phyloP scores from a whole-genome alignment of 37 sponge, comb jelly and placozoan species.

The Cliona cf. orientalis region DNA sequence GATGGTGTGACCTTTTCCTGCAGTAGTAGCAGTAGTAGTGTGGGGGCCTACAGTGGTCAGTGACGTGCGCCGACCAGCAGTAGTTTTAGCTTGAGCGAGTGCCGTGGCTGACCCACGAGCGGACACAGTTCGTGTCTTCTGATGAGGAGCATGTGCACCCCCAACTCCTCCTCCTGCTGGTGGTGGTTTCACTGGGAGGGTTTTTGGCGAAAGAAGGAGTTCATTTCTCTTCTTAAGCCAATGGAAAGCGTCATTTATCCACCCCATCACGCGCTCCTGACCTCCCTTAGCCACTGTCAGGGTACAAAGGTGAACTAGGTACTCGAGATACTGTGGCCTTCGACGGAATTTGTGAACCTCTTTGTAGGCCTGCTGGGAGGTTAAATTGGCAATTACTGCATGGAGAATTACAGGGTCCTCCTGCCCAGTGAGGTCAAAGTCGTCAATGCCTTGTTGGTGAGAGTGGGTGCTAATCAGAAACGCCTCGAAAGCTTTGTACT shows the following conservation, averaged over 20 bases:
- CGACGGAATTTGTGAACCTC: constrained; percentile 90
- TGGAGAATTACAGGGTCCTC: constrained; percentile 85
- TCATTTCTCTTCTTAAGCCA: constrained; percentile 86
- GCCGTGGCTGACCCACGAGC: too few species aligned
- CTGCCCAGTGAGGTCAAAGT: constrained; percentile 77
- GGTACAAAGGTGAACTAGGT: constrained; percentile 74
- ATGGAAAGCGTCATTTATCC: constrained; percentile 70
- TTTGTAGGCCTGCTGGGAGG: constrained; percentile 62
- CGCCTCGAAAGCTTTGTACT: constrained; percentile 55
- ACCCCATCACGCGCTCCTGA: constrained; percentile 56
- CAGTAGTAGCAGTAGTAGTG: too few species aligned
- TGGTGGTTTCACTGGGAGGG: constrained; percentile 1
- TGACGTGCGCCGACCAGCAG: too few species aligned
- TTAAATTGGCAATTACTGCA: constrained; percentile 58
- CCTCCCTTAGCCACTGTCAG: constrained; percentile 65
- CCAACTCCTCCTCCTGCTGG: too few species aligned
- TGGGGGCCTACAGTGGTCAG: background rate
- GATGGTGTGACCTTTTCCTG: too few species aligned
- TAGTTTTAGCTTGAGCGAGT: background rate
- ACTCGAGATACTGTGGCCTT: constrained; percentile 87
- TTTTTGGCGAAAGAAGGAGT: constrained; percentile 50
- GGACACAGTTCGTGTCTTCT: too few species aligned
- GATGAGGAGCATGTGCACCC: too few species aligned
- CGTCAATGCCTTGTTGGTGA: constrained; percentile 10
- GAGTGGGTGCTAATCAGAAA: constrained; percentile 12